Evolutionary conservation across 2,797 vertebrate genomes (phyloP).

Genomic region (Channa striata): DNA sequence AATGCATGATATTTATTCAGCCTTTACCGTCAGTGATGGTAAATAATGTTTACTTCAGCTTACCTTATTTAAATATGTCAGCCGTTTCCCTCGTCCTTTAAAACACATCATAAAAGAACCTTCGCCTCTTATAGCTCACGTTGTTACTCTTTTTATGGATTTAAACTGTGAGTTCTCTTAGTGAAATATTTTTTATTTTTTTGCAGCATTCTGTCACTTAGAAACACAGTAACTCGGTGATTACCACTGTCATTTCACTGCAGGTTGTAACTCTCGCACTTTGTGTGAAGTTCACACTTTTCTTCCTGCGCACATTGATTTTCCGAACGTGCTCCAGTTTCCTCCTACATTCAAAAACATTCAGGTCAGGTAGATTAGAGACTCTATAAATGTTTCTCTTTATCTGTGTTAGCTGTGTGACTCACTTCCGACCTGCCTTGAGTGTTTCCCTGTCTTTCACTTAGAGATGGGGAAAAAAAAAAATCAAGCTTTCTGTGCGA

Average conservation of each 20-base stretch:
- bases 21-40: not conserved
- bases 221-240: conserved; percentile 10
- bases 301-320: conserved; percentile 55
- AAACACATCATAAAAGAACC: conserved; percentile 17
- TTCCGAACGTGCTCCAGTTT: conserved; percentile 62
- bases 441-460: conserved; percentile 30
- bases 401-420: conserved; percentile 49
- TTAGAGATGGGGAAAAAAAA: not conserved
- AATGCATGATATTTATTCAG: not conserved
- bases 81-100: conserved; percentile 24
- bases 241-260: conserved; percentile 37
- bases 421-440: conserved; percentile 45
- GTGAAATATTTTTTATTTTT: conserved; percentile 6
- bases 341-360: conserved; percentile 67
- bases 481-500: conserved; percentile 4
- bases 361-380: conserved; percentile 67
- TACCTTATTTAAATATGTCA: not conserved
- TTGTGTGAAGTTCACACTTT: conserved; percentile 27
- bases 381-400: conserved; percentile 64
- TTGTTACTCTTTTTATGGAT: conserved; percentile 21
- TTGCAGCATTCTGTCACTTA: conserved; percentile 10
- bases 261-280: conserved; percentile 13
- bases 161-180: conserved; percentile 1
- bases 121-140: conserved; percentile 1
- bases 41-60: conserved; percentile 12